These are phyloP conservation scores for Chaenogobius annularis DNA, from an alignment of 2,113 vertebrate genomes.

Conservation along the genomic window DNA sequence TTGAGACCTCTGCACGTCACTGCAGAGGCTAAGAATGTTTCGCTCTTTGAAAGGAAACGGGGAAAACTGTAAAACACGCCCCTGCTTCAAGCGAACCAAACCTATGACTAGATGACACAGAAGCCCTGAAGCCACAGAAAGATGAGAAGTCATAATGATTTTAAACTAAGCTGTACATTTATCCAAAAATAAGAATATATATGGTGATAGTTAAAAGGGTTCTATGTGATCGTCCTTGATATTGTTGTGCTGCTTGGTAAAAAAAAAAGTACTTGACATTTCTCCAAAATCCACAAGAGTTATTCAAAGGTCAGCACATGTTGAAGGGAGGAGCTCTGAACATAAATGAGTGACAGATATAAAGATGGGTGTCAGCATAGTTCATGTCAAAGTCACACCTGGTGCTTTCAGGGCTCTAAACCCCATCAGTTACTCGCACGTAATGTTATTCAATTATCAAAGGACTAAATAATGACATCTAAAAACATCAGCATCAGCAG, in stretches of 20 bases:
- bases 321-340: slow-evolving; percentile 12
- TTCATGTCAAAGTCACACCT: slow-evolving; percentile 47
- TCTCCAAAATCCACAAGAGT: not conserved
- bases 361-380: slow-evolving; percentile 55
- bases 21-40: not conserved
- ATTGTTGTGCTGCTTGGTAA: not conserved
- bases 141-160: not conserved
- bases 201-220: not conserved
- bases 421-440: not conserved
- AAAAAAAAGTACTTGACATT: not conserved
- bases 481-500: not conserved
- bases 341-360: slow-evolving; percentile 59
- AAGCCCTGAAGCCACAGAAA: not conserved
- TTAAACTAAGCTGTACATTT: not conserved
- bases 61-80: slow-evolving; percentile 18
- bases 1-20: not conserved
- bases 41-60: not conserved
- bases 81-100: slow-evolving; percentile 10
- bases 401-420: not conserved
- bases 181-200: not conserved
- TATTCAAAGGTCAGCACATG: slow-evolving; percentile 11
- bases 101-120: slow-evolving; percentile 39
- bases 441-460: not conserved
- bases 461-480: not conserved
- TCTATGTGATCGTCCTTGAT: not conserved